phyloP scores from a whole-genome alignment of 2,797 vertebrate genomes.

The Lacerta agilis region DNA sequence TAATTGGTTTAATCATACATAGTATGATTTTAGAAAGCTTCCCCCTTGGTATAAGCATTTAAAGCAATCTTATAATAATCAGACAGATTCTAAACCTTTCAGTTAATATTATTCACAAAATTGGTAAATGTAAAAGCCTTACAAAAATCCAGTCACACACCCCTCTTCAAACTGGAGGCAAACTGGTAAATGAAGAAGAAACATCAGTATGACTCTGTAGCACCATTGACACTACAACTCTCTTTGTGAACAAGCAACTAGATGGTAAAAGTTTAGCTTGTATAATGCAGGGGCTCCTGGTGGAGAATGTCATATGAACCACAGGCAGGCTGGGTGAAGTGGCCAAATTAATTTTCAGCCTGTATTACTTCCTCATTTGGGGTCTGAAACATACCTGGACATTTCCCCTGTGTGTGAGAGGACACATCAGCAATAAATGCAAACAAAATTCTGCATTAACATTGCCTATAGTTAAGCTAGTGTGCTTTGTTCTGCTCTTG shows the following conservation, averaged over 20 bases:
- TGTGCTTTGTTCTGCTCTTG: background rate
- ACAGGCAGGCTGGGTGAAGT: background rate
- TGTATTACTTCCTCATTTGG: background rate
- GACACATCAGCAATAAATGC: background rate
- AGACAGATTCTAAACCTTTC: too few relatives aligned
- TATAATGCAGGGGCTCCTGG: background rate
- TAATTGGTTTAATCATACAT: too few relatives aligned
- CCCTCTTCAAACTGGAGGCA: background rate
- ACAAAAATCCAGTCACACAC: background rate
- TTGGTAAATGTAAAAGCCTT: too few relatives aligned
- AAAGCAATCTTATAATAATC: too few relatives aligned
- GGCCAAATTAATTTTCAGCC: background rate
- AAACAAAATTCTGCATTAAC: background rate
- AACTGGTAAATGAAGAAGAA: background rate
- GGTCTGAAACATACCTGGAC: background rate
- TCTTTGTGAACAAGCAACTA: background rate
- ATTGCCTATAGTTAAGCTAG: background rate
- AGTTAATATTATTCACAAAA: too few relatives aligned
- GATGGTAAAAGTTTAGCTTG: background rate
- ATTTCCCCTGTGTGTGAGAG: background rate
- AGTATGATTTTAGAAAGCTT: too few relatives aligned
- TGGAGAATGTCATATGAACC: too few relatives aligned
- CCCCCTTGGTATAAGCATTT: too few relatives aligned
- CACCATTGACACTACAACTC: background rate
- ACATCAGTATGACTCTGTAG: background rate